Base-by-base conservation (phyloP, 2,113 vertebrate species). In the Pedetes capensis region DNA sequence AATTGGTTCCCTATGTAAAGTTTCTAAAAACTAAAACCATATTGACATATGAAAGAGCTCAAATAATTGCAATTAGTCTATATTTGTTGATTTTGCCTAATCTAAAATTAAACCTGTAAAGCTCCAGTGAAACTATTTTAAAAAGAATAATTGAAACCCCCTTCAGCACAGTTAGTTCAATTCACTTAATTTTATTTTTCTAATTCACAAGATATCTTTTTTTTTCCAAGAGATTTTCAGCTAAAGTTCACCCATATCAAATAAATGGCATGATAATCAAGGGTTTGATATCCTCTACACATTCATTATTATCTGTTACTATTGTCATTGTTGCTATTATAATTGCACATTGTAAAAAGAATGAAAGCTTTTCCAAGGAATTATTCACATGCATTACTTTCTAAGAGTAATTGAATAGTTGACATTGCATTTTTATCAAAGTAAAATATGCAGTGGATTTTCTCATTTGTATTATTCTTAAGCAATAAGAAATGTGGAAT, bases 391-490 rank as follows among this genome's bases (percentile, higher is more conserved):
- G 92, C 72, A 71, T 95, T 92, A 74, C 80, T 93, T 96, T 93
- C 87, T 47, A 95, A 84, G 64, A 96, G 55, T 95, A 97, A 96
- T 80, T 95, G 94, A 97, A 95, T 87, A 97, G 92, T 63, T 96
- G 92, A 92, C 69, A 61, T 51, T 91, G 69, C 44, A 87, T 84
- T 94, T 94, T 76, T 78, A 93, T 96, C 92, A 92, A 95, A 97
- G 81, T 94, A 96, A 96, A 95, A 92, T 89, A 92, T 95, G 87
- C 72, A 61, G 76, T 75, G 51, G 4, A 63, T 96, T 96, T 87
- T 80, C 92, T 93, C 94, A 93, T 95, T 93, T 93, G 64, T 92
- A 91, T 91, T 84, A 80, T 94, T 95, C 83, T 93, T 89, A 93
- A 91, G 47, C 80, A 91, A 55, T 63, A 89, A 75, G 57, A 88